Base-by-base conservation (phyloP, 2,888 invertebrate species). In the Petrolisthes cinctipes region DNA sequence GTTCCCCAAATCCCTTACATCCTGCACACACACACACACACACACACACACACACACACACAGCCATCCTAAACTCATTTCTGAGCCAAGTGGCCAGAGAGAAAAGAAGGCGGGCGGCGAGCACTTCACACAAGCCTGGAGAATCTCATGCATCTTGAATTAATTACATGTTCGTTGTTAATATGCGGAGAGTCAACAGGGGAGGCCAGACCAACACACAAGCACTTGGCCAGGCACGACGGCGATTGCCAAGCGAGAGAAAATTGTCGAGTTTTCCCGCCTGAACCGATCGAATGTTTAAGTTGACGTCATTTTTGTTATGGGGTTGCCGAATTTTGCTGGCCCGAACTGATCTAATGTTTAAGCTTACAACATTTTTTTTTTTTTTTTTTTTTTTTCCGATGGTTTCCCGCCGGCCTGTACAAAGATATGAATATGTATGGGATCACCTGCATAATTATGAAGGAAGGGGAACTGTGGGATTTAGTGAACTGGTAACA, bases 141-240 rank as follows among this genome's bases (percentile, higher is more conserved):
- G 71, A 71, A 71, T 71, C 71, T 71, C 71, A 71, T n/a, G 71
- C 71, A 71, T 6, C 71, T 71, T 71, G 71, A 71, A 71, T 71
- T 71, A 71, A 71, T 71, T 71, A 71, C 71, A 71, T n/a, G 71
- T 71, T 71, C 71, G 20, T n/a, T n/a, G n/a, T 71, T 71, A 71
- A 71, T 71, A 71, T 71, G 71, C 71, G 20, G 17, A 61, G 71
- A 71, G 71, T 71, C 71, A 71, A 71, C 71, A 71, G n/a, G 20
- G 71, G 4, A 14, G 71, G 71, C 71, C 14, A 71, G 71, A 71
- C 20, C 71, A 71, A 71, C 71, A 71, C 71, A n/a, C 71, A 71
- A n/a, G 71, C 71, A 71, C 71, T 71, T 71, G 20, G 14, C 71
- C 6, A 20, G 17, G n/a, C 71, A 71, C 71, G 71, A 71, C 37